Base-by-base conservation (phyloP, 2,797 vertebrate species). In the Lutjanus argentimaculatus region DNA sequence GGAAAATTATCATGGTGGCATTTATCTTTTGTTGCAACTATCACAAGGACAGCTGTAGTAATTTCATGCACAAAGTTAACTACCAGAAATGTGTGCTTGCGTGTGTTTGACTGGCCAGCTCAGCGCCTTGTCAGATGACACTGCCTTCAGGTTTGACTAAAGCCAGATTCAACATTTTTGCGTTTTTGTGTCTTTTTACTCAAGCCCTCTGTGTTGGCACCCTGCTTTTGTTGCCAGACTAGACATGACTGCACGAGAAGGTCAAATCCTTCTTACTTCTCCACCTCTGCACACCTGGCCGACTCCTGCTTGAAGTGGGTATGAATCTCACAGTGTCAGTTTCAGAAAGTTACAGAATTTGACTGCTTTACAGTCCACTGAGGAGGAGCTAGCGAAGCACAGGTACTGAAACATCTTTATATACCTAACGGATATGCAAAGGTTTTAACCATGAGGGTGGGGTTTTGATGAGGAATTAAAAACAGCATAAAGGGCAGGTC, bases 361-460 rank as follows among this genome's bases (percentile, higher is more conserved):
- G 22, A 48, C 53, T 75, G 40, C 14, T 53, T 76, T 22, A 61
- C n/a, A 45, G 21, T 75, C 55, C 16, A 6, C 64, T 61, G 30
- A 59, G 55, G 45, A 67, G 55, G 59, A 42, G 66, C 22, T 13
- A 55, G 22, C 14, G 14, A 55, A 62, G 40, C 57, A 40, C 17
- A 21, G n/a, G 15, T 42, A 64, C 21, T 67, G 9, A 43, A 10
- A n/a, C 12, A 1, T 55, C 21, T 55, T 21, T 21, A 55, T 65
- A 25, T 45, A 45, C 45, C 7, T 22, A 67, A 36, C 46, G 36
- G 6, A 14, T 21, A 7, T 12, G 17, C 58, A 46, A 46, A 46
- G 13, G 12, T 14, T 1, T 14, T 17, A 7, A 2, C 14, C 14
- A 49, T 17, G 15, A 17, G 2, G 48, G 16, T 51, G 15, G 16